phyloP scores from a whole-genome alignment of 2,113 vertebrate genomes.

The Gila orcuttii region DNA sequence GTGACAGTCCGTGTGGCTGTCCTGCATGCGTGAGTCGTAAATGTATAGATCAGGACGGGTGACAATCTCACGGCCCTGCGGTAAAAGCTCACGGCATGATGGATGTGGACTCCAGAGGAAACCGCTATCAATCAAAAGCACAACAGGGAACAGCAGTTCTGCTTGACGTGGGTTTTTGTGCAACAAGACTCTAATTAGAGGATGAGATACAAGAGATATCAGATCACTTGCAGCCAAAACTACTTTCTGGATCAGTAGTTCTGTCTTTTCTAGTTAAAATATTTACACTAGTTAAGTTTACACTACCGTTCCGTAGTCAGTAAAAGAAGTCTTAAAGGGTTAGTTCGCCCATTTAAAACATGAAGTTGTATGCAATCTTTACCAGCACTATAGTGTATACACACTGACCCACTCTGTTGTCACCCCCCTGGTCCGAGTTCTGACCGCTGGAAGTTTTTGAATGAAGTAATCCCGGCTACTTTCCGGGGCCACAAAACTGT shows the following conservation, averaged over 20 bases:
- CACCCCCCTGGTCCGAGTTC: too few species aligned
- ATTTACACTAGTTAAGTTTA: background rate
- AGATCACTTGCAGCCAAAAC: background rate
- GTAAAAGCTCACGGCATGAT: slow-evolving; percentile 37
- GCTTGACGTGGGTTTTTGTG: slow-evolving; percentile 8
- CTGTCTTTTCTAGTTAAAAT: background rate
- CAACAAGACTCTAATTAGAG: slow-evolving; percentile 11
- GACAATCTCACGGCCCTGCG: slow-evolving; percentile 36
- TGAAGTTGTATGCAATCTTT: too few species aligned
- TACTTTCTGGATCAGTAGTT: background rate
- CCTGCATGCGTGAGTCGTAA: slow-evolving; percentile 22
- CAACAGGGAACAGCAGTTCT: slow-evolving; percentile 28
- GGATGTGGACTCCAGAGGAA: slow-evolving; percentile 21
- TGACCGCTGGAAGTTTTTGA: too few species aligned
- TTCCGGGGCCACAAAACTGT: too few species aligned
- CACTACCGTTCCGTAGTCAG: background rate
- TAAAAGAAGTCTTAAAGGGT: too few species aligned
- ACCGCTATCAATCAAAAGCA: slow-evolving; percentile 32
- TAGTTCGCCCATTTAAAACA: too few species aligned
- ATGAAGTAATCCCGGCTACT: too few species aligned
- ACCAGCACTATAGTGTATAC: too few species aligned
- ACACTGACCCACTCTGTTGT: too few species aligned
- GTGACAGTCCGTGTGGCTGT: slow-evolving; percentile 2
- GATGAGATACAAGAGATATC: background rate
- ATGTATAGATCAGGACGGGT: slow-evolving; percentile 41